phyloP scores from a whole-genome alignment of 2,797 vertebrate species.

The Pseudopleuronectes americanus region DNA sequence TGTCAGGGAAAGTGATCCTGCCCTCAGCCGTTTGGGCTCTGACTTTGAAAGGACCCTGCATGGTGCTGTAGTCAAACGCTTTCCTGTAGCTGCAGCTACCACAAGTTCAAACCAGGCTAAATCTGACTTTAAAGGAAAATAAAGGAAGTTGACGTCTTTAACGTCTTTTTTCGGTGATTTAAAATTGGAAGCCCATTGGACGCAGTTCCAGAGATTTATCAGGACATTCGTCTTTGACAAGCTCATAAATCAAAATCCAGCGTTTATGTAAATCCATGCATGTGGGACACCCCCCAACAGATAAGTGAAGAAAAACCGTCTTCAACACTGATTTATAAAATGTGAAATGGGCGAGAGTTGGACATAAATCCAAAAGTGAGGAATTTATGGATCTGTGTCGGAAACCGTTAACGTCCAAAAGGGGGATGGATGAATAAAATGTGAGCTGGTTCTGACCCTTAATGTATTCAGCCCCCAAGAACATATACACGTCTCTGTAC shows the following conservation, averaged over 20 bases:
- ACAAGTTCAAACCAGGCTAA: neutral
- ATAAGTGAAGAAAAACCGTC: neutral
- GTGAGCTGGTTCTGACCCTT: neutral
- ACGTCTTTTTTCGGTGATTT: neutral
- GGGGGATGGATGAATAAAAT: conserved; percentile 4
- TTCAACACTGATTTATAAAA: neutral
- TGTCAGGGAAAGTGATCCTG: conserved; percentile 51
- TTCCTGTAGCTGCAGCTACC: conserved; percentile 9
- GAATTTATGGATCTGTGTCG: conserved; percentile 2
- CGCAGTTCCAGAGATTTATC: neutral
- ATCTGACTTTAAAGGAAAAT: conserved; percentile 7
- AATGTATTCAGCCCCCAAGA: conserved; percentile 26
- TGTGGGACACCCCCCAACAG: neutral
- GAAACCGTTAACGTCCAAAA: neutral
- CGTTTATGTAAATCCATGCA: neutral
- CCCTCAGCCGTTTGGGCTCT: conserved; percentile 42
- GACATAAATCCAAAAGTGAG: conserved; percentile 8
- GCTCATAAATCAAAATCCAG: neutral
- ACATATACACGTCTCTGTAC: neutral
- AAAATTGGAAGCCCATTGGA: neutral
- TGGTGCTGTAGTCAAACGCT: conserved; percentile 40
- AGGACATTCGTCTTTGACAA: neutral
- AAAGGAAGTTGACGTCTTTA: neutral
- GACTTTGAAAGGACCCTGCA: conserved; percentile 63
- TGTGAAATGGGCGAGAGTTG: neutral